phyloP scores from a whole-genome alignment of 2,797 vertebrate genomes.

The Valencia hispanica region DNA sequence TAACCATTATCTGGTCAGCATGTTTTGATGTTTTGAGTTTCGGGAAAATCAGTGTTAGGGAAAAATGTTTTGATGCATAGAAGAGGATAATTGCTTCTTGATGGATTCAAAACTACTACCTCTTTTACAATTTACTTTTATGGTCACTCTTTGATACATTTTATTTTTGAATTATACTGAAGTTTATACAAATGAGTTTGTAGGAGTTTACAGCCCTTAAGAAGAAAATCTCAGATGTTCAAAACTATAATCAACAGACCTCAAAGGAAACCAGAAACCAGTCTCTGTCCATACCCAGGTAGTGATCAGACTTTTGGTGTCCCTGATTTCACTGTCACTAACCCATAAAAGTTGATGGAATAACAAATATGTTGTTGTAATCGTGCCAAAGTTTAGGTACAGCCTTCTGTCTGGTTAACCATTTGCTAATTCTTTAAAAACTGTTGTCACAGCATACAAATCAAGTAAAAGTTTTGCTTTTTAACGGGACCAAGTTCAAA shows the following conservation, averaged over 20 bases:
- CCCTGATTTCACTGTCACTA: neutral
- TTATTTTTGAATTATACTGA: neutral
- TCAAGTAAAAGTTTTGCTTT: neutral
- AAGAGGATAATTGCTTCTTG: neutral
- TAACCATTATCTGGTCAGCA: too few species aligned
- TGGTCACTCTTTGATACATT: neutral
- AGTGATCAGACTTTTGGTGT: neutral
- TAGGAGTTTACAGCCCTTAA: neutral
- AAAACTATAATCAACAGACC: neutral
- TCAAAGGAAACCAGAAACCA: neutral
- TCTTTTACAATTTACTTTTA: neutral
- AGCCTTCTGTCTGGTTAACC: neutral
- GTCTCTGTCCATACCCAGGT: neutral
- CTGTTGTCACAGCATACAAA: neutral
- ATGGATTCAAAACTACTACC: neutral
- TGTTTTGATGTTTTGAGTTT: too few species aligned
- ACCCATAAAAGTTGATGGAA: neutral
- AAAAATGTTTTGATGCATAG: neutral
- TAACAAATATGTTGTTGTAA: neutral
- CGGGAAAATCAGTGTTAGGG: neutral
- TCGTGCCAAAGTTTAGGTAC: too few species aligned
- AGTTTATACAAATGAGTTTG: neutral
- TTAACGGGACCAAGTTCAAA: neutral
- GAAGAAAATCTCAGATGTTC: too few species aligned
- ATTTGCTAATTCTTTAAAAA: neutral